Conservation (phyloP, 2,888 invertebrate species). For the Plagodis dolabraria region DNA sequence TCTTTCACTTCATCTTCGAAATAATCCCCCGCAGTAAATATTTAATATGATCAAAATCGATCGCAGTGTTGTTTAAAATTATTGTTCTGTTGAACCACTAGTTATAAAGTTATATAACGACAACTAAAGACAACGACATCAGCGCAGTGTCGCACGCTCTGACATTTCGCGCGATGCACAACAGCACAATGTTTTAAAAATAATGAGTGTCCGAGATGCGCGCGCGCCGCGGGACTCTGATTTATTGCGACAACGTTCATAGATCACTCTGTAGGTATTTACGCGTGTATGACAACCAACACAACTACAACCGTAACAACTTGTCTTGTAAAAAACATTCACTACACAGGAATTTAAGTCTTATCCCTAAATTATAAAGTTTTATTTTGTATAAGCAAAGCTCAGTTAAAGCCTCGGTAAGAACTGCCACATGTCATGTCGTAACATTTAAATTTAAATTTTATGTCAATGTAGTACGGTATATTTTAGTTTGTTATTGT, state of each 20-base stretch:
- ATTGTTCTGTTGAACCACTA: too few relatives aligned
- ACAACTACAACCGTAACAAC: slow-evolving; percentile 23
- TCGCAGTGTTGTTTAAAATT: too few relatives aligned
- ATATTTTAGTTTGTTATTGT: slow-evolving; percentile 18
- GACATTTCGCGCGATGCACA: slow-evolving; percentile 60
- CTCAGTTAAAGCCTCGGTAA: slow-evolving; percentile 13
- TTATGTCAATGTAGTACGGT: slow-evolving; percentile 20
- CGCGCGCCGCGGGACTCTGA: slow-evolving; percentile 56
- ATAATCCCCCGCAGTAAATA: too few relatives aligned
- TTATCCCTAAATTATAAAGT: not conserved
- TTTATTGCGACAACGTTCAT: slow-evolving; percentile 58
- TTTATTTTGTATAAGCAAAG: not conserved
- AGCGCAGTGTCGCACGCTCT: slow-evolving; percentile 34
- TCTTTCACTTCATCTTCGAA: too few relatives aligned
- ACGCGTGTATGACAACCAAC: slow-evolving; percentile 47
- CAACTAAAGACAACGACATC: slow-evolving; percentile 20
- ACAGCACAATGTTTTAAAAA: slow-evolving; percentile 68
- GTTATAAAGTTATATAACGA: not conserved
- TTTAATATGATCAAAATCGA: too few relatives aligned
- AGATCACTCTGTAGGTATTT: slow-evolving; percentile 60
- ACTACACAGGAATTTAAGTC: slow-evolving; percentile 11
- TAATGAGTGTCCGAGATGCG: slow-evolving; percentile 56
- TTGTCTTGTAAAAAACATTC: not conserved
- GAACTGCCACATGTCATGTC: slow-evolving; percentile 25
- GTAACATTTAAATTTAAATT: slow-evolving; percentile 23